phyloP scores from a whole-genome alignment of 2,888 invertebrate species.

The Parthenolecanium corni region DNA sequence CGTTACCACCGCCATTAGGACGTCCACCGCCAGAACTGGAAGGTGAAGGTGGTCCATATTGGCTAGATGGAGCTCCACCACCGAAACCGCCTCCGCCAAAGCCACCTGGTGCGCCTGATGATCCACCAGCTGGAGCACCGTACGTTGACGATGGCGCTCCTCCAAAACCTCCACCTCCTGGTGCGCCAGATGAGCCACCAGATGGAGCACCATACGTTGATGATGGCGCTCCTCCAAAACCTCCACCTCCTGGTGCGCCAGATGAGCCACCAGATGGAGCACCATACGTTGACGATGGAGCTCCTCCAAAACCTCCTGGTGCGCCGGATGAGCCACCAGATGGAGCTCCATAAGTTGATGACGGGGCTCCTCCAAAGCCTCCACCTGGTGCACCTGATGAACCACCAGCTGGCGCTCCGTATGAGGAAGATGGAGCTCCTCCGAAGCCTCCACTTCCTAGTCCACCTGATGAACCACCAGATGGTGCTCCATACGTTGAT shows the following conservation, averaged over 20 bases:
- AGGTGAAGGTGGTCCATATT: neutral
- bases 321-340: neutral
- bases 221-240: slow-evolving; percentile 3
- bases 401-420: neutral
- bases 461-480: no score
- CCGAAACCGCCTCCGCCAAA: no score
- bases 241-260: neutral
- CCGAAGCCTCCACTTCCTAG: slow-evolving; percentile 5
- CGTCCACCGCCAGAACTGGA: neutral
- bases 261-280: neutral
- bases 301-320: neutral
- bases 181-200: neutral
- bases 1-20: neutral
- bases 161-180: no score
- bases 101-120: no score
- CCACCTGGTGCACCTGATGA: neutral
- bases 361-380: neutral
- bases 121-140: no score
- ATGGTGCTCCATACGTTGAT: no score
- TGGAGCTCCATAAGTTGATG: slow-evolving; percentile 9
- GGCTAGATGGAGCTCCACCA: neutral
- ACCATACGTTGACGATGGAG: slow-evolving; percentile 6
- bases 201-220: slow-evolving; percentile 3
- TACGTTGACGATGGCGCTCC: no score
- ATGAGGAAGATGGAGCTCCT: slow-evolving; percentile 1